Evolutionary conservation across 2,888 invertebrate genomes (phyloP).

Genomic region (Callosobruchus maculatus): DNA sequence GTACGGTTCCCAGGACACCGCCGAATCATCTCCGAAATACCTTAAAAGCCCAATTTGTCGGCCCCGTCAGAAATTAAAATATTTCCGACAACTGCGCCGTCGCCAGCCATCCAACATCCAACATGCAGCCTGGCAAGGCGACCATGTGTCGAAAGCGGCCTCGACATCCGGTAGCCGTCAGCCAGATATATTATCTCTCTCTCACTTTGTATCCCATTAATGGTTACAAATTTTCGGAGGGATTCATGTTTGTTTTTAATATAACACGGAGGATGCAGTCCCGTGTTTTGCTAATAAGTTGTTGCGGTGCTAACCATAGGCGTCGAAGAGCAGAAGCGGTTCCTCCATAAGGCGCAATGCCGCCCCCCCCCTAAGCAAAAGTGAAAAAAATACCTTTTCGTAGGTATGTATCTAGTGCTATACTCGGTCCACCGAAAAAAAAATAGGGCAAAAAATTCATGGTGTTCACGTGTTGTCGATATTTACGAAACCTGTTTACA

Average conservation of each 20-base stretch:
- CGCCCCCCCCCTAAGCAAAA: too few relatives aligned
- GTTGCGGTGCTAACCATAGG: background rate
- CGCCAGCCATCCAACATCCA: too few relatives aligned
- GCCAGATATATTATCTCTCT: conserved; percentile 27
- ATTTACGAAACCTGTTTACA: too few relatives aligned
- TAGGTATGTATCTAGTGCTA: too few relatives aligned
- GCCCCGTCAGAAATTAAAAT: conserved; percentile 39
- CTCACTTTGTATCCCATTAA: conserved; percentile 48
- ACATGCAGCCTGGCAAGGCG: background rate
- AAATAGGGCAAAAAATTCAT: too few relatives aligned
- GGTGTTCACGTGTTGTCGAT: too few relatives aligned
- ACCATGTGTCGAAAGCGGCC: conserved; percentile 38
- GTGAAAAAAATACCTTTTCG: too few relatives aligned
- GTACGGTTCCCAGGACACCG: background rate
- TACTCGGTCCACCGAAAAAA: too few relatives aligned
- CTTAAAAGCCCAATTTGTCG: conserved; percentile 30
- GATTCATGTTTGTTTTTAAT: conserved; percentile 40
- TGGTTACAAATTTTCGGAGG: conserved; percentile 38
- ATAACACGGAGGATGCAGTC: conserved; percentile 20
- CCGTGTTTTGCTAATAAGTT: background rate
- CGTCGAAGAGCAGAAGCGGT: background rate
- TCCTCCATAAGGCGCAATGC: too few relatives aligned
- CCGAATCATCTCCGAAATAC: conserved; percentile 5
- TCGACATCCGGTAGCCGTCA: conserved; percentile 30
- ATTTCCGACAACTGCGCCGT: conserved; percentile 38